phyloP scores from a whole-genome alignment of 53 echinoderm and acorn worm genomes.

The Actinopyga echinites region DNA sequence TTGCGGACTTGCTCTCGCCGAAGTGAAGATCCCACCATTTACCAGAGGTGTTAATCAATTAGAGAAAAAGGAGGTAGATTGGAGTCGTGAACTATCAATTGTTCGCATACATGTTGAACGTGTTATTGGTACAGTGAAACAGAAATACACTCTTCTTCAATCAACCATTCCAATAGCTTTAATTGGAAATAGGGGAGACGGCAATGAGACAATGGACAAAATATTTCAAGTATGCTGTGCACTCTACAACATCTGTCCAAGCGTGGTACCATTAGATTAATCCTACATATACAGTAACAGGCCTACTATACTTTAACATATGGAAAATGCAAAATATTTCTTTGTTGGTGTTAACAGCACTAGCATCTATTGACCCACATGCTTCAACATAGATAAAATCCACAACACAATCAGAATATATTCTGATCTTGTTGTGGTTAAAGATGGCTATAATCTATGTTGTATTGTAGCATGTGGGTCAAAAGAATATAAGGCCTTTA shows the following conservation, averaged over 20 bases:
- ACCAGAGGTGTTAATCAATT: not conserved
- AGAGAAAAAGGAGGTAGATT: not conserved
- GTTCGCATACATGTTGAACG: slow-evolving; percentile 4
- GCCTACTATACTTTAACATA: too few relatives aligned
- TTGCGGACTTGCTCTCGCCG: not conserved
- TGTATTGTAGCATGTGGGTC: too few relatives aligned
- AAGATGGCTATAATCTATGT: too few relatives aligned
- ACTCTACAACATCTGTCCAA: not conserved
- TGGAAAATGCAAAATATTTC: too few relatives aligned
- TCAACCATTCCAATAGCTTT: not conserved
- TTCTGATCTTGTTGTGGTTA: too few relatives aligned
- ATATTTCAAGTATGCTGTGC: not conserved
- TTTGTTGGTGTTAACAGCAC: too few relatives aligned
- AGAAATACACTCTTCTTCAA: slow-evolving; percentile 10
- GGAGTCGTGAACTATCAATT: not conserved
- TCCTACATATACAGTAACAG: too few relatives aligned
- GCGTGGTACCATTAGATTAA: slow-evolving; percentile 5
- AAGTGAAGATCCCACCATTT: not conserved
- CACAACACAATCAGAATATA: too few relatives aligned
- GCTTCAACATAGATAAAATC: too few relatives aligned
- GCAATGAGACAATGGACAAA: not conserved
- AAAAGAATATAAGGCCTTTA: too few relatives aligned
- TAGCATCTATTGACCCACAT: too few relatives aligned
- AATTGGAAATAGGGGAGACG: not conserved
- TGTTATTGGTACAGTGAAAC: not conserved